Evolutionary conservation across 2,113 vertebrate species (phyloP).

Genomic region (Lota lota): DNA sequence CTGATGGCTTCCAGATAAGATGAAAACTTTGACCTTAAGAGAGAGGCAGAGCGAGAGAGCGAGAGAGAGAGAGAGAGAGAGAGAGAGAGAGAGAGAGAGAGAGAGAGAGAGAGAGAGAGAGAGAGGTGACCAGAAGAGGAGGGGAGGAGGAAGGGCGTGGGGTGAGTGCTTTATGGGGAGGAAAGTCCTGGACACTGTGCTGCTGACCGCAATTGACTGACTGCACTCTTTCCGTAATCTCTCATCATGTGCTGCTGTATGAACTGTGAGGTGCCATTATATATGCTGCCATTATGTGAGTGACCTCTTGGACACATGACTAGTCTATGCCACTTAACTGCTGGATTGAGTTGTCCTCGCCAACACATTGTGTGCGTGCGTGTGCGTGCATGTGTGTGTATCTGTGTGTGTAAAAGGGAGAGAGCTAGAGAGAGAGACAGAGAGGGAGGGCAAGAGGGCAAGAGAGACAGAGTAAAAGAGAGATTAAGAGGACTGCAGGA

Average conservation of each 20-base stretch:
- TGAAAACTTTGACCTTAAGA: slow-evolving; percentile 65
- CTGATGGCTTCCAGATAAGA: slow-evolving; percentile 75
- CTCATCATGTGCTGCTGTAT: slow-evolving; percentile 25
- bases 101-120: slow-evolving; percentile 11
- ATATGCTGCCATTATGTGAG: background rate
- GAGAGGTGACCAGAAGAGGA: background rate
- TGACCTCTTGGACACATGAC: too few species aligned
- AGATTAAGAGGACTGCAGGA: background rate
- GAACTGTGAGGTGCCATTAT: too few species aligned
- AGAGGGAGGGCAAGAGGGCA: background rate
- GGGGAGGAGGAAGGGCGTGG: background rate
- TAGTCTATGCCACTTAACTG: too few species aligned
- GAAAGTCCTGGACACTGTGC: slow-evolving; percentile 29
- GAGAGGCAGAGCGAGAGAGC: slow-evolving; percentile 11
- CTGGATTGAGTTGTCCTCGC: background rate
- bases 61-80: slow-evolving; percentile 29
- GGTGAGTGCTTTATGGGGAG: slow-evolving; percentile 19
- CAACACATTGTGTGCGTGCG: background rate
- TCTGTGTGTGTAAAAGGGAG: background rate
- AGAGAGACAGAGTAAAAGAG: background rate
- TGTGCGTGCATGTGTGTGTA: slow-evolving; percentile 1
- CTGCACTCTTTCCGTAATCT: slow-evolving; percentile 26
- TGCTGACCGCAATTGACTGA: slow-evolving; percentile 38
- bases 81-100: slow-evolving; percentile 31
- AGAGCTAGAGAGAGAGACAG: background rate